Percentiles rank a stretch among this genome's conserved stretches.
These are phyloP conservation scores for Podargus strigoides DNA, from an alignment of 2,797 vertebrate genomes.

Conservation along the genomic window DNA sequence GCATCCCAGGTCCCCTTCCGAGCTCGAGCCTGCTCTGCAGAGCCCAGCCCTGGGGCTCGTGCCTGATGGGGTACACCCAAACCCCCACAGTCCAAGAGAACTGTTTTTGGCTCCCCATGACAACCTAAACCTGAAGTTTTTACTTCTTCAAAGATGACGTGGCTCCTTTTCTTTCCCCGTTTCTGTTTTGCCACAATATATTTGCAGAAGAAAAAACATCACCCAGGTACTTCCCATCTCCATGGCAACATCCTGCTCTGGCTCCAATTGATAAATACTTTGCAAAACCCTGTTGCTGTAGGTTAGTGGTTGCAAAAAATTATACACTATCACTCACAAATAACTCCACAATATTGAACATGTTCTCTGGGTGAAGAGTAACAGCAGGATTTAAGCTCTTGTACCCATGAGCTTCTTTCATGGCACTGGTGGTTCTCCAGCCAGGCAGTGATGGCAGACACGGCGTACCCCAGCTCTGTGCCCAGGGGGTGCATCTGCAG, in stretches of 20 bases:
- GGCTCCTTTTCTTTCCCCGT: background rate
- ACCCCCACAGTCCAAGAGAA: background rate
- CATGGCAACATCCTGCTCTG: conserved; percentile 67
- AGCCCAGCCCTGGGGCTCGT: background rate
- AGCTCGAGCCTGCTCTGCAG: background rate
- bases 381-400: background rate
- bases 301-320: conserved; percentile 5
- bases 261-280: conserved; percentile 48
- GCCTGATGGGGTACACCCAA: accelerated
- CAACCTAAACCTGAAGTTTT: background rate
- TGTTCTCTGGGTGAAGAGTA: background rate
- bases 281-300: background rate
- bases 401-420: background rate
- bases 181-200: conserved; percentile 32
- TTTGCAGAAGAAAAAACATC: conserved; percentile 49
- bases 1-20: accelerated
- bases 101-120: background rate
- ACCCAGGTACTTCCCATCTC: conserved; percentile 56
- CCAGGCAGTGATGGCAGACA: background rate
- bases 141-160: background rate
- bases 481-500: background rate
- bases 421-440: background rate
- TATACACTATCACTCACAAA: background rate
- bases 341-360: background rate
- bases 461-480: accelerated